phyloP scores from a whole-genome alignment of 2,888 invertebrate species.

The Eugnorisma glareosa region DNA sequence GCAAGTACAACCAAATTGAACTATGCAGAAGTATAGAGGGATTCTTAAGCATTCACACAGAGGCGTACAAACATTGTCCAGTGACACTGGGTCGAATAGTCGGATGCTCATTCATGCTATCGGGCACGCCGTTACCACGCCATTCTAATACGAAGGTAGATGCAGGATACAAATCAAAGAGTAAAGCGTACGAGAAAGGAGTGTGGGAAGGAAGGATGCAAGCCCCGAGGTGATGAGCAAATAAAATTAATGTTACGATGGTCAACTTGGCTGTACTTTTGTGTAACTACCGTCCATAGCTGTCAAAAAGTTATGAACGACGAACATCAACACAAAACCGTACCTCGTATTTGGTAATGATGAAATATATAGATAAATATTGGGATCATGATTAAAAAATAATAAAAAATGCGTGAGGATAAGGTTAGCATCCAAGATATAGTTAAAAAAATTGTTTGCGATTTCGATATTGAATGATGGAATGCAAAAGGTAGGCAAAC shows the following conservation, averaged over 20 bases:
- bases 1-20: constrained; percentile 89
- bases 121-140: constrained; percentile 69
- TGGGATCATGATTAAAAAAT: constrained; percentile 16
- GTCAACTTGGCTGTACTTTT: constrained; percentile 89
- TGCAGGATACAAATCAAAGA: constrained; percentile 80
- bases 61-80: constrained; percentile 48
- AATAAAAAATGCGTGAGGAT: constrained; percentile 29
- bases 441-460: constrained; percentile 74
- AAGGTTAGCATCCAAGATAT: constrained; percentile 67
- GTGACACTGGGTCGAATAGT: constrained; percentile 17
- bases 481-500: constrained; percentile 55
- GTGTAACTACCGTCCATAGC: constrained; percentile 59
- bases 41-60: constrained; percentile 59
- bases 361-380: constrained; percentile 18
- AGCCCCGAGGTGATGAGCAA: constrained; percentile 84
- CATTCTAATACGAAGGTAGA: constrained; percentile 75
- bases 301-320: constrained; percentile 50
- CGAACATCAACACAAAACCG: constrained; percentile 60
- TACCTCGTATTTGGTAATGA: constrained; percentile 64
- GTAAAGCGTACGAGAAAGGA: constrained; percentile 72
- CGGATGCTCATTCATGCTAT: constrained; percentile 59
- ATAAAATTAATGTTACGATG: constrained; percentile 71
- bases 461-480: constrained; percentile 72
- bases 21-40: constrained; percentile 64
- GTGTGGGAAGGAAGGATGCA: constrained; percentile 76